Conservation (phyloP, 2,888 invertebrate species). For the Campopleginae sp. region DNA sequence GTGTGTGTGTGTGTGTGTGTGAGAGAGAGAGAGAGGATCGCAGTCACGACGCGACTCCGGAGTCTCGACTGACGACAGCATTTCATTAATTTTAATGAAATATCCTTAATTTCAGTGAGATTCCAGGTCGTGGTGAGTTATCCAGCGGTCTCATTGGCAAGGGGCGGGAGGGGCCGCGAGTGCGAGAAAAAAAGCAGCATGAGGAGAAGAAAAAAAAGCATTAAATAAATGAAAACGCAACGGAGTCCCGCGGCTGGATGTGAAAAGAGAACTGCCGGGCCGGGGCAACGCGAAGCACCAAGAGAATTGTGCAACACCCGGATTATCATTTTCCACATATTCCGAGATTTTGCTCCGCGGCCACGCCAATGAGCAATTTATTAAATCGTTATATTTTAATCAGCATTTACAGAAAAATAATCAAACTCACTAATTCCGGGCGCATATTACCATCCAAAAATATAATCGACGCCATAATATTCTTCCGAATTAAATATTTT, state of each 20-base stretch:
- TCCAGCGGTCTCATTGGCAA: conserved; percentile 51
- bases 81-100: conserved; percentile 82
- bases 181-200: conserved; percentile 14
- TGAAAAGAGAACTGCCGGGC: neutral
- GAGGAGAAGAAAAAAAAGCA: conserved; percentile 37
- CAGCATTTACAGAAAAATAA: neutral
- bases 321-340: conserved; percentile 45
- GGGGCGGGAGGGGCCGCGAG: conserved; percentile 23
- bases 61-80: conserved; percentile 73
- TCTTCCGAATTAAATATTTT: neutral
- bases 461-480: neutral
- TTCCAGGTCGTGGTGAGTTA: conserved; percentile 58
- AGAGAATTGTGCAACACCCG: conserved; percentile 12
- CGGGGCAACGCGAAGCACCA: no score
- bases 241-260: neutral
- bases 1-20: neutral
- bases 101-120: conserved; percentile 76
- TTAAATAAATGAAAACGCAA: conserved; percentile 45
- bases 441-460: neutral
- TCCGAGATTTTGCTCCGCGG: conserved; percentile 9
- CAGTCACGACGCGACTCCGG: conserved; percentile 42
- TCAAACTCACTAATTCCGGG: neutral
- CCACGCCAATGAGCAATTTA: conserved; percentile 1
- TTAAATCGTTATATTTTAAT: conserved; percentile 14
- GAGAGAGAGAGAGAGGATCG: neutral